Conservation (phyloP, 2,888 invertebrate genomes). For the Idaea dimidiata region DNA sequence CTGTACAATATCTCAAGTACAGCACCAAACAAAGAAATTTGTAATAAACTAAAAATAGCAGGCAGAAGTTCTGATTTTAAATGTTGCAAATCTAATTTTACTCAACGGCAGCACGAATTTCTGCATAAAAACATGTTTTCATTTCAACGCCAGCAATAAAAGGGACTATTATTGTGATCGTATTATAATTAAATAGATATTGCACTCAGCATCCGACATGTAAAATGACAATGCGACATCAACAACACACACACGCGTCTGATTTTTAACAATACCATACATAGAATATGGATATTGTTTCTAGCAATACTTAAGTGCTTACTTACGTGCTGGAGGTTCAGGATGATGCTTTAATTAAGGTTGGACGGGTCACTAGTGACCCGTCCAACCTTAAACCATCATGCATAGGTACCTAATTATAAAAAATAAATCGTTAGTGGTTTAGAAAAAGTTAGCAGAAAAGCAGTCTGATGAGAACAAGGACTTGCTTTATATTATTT, state of each 20-base stretch:
- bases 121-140: neutral
- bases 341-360: too few species aligned
- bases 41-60: neutral
- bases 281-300: too few species aligned
- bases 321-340: too few species aligned
- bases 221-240: conserved; percentile 8
- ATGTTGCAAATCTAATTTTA: conserved; percentile 6
- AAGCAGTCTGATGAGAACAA: too few species aligned
- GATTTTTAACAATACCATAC: neutral
- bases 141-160: conserved; percentile 6
- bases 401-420: too few species aligned
- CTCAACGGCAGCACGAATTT: neutral
- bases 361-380: too few species aligned
- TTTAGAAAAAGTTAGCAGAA: too few species aligned
- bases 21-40: neutral
- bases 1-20: neutral
- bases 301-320: too few species aligned
- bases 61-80: conserved; percentile 7
- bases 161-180: conserved; percentile 9
- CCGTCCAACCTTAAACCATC: too few species aligned
- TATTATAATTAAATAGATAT: conserved; percentile 4
- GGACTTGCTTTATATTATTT: too few species aligned
- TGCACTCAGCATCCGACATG: conserved; percentile 17
- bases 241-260: conserved; percentile 6
- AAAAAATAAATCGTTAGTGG: too few species aligned